Percentiles rank a stretch among this genome's conserved stretches.
phyloP scores from a whole-genome alignment of 2,888 invertebrate genomes.

The Hypomecis punctinalis region DNA sequence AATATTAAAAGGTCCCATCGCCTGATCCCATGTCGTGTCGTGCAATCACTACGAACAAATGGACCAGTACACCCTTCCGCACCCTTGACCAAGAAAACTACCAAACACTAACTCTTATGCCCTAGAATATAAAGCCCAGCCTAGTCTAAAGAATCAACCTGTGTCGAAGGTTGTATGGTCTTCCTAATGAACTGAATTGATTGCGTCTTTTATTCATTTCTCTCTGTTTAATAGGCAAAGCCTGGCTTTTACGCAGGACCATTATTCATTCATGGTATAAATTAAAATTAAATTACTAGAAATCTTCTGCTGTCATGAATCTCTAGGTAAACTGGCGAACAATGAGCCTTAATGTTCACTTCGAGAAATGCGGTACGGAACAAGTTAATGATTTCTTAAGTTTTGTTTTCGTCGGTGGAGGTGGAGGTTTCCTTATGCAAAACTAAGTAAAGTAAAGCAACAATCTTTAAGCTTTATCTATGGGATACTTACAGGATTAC shows the following conservation, averaged over 20 bases:
- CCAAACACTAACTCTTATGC: conserved; percentile 13
- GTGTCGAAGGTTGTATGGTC: conserved; percentile 20
- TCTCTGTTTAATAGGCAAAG: conserved; percentile 49
- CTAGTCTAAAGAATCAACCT: conserved; percentile 21
- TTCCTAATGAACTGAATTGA: conserved; percentile 50
- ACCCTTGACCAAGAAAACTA: conserved; percentile 9
- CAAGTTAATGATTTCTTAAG: background rate
- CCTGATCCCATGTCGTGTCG: conserved; percentile 28
- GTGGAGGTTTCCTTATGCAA: too few relatives aligned
- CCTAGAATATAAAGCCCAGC: conserved; percentile 1
- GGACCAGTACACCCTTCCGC: conserved; percentile 10
- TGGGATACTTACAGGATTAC: too few relatives aligned
- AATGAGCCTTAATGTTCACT: conserved; percentile 13
- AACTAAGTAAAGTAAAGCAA: too few relatives aligned
- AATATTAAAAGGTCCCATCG: conserved; percentile 13
- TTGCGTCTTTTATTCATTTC: conserved; percentile 54
- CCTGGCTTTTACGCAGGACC: conserved; percentile 45
- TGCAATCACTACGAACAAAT: conserved; percentile 30
- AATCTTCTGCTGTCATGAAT: conserved; percentile 43
- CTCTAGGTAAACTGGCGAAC: conserved; percentile 19
- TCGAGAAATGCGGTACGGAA: background rate
- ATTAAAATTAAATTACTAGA: conserved; percentile 48
- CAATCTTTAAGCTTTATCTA: too few relatives aligned
- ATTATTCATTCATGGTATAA: conserved; percentile 50
- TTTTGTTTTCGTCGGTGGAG: background rate